Evolutionary conservation across 2,888 invertebrate species (phyloP).

Genomic region (Polydrusus pterygomalis): DNA sequence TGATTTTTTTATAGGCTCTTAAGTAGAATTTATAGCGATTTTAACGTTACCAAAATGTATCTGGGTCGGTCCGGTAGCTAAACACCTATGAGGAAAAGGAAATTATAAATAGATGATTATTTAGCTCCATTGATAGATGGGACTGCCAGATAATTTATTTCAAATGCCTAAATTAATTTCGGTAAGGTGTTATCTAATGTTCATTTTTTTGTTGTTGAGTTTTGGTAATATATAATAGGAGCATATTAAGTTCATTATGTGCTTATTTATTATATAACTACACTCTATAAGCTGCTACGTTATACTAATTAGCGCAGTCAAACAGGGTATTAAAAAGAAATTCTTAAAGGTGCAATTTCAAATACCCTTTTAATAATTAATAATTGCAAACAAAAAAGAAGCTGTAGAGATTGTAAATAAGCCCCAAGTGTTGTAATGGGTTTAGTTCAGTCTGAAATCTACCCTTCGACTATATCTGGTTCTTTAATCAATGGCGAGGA

Average conservation of each 20-base stretch:
- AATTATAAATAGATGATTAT: constrained; percentile 3
- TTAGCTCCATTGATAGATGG: background rate
- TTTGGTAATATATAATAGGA: background rate
- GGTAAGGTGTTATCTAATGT: background rate
- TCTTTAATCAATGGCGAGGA: no score
- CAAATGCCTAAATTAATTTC: background rate
- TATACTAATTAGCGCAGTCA: no score
- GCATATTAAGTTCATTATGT: background rate
- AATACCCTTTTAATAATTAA: no score
- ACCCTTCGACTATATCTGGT: no score
- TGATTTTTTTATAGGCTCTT: background rate
- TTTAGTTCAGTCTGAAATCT: no score
- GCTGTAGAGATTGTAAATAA: no score
- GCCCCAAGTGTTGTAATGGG: no score
- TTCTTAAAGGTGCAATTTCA: no score
- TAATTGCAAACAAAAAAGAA: no score
- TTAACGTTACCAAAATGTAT: constrained; percentile 4
- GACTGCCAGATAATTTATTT: constrained; percentile 10
- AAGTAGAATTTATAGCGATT: constrained; percentile 7
- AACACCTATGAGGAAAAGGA: constrained; percentile 15
- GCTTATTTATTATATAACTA: background rate
- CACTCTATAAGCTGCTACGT: no score
- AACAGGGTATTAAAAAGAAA: no score
- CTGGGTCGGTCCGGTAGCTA: constrained; percentile 18
- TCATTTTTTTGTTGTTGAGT: background rate